phyloP scores from a whole-genome alignment of 2,113 vertebrate genomes.

The Pluvianellus socialis region DNA sequence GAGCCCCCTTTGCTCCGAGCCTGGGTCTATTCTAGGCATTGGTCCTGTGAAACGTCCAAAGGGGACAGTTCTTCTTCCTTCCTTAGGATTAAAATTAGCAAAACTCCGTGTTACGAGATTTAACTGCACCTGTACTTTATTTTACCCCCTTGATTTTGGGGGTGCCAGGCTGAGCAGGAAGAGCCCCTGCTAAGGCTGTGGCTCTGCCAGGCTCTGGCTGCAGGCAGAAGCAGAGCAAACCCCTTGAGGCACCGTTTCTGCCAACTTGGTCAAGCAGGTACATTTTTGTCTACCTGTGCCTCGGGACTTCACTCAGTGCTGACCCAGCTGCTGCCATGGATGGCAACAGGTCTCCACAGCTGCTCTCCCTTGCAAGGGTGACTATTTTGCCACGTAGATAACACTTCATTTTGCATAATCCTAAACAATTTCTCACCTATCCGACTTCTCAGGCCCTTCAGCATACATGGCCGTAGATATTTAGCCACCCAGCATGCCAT shows the following conservation, averaged over 20 bases:
- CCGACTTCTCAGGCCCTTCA: not conserved
- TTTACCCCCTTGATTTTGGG: not conserved
- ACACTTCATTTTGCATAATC: not conserved
- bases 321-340: not conserved
- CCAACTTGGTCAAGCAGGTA: not conserved
- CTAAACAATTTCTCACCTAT: constrained; percentile 9
- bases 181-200: accelerated
- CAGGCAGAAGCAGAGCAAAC: not conserved
- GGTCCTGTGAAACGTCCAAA: not conserved
- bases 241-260: not conserved
- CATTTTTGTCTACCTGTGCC: not conserved
- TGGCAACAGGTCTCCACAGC: not conserved
- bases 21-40: not conserved
- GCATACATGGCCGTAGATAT: not conserved
- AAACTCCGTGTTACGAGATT: not conserved
- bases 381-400: not conserved
- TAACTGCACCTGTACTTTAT: not conserved
- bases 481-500: not conserved
- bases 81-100: not conserved
- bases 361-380: accelerated
- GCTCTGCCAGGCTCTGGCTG: not conserved
- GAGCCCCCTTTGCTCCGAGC: not conserved
- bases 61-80: not conserved
- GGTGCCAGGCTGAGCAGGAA: not conserved
- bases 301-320: not conserved